Evolutionary conservation across 2,113 vertebrate species (phyloP).

Genomic region (Apistogramma diplotaenia): DNA sequence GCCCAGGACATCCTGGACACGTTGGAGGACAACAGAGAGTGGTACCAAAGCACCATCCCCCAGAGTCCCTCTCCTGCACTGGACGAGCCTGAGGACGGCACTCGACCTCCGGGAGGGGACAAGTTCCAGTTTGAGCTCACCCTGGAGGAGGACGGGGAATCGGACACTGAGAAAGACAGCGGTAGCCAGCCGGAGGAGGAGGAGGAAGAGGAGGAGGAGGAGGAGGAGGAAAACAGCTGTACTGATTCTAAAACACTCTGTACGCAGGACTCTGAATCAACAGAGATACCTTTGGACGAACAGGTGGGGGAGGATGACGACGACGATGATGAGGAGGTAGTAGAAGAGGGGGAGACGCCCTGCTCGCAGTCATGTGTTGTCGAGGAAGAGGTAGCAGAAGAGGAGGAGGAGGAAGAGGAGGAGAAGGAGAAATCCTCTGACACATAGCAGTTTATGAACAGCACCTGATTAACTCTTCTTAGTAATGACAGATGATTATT

Average conservation of each 20-base stretch:
- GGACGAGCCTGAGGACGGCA: slow-evolving; percentile 89
- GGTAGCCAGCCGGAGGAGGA: slow-evolving; percentile 93
- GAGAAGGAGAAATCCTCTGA: slow-evolving; percentile 79
- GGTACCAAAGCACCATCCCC: slow-evolving; percentile 99
- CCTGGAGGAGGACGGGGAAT: slow-evolving; percentile 94
- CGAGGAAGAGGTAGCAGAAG: slow-evolving; percentile 80
- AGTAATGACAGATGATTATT: slow-evolving; percentile 79
- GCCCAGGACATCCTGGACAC: slow-evolving; percentile 98
- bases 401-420: slow-evolving; percentile 76
- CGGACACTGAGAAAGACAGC: slow-evolving; percentile 96
- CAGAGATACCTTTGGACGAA: slow-evolving; percentile 95
- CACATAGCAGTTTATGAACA: slow-evolving; percentile 85
- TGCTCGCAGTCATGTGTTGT: slow-evolving; percentile 76
- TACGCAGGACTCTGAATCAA: slow-evolving; percentile 96
- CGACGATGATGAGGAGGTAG: slow-evolving; percentile 75
- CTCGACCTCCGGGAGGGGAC: slow-evolving; percentile 86
- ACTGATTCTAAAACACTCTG: slow-evolving; percentile 98
- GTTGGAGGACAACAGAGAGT: slow-evolving; percentile 98
- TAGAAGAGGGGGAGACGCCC: slow-evolving; percentile 76
- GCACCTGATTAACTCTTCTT: slow-evolving; percentile 71
- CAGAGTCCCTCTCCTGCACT: slow-evolving; percentile 94
- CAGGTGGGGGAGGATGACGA: slow-evolving; percentile 89
- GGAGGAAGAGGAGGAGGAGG: slow-evolving; percentile 82
- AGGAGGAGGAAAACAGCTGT: slow-evolving; percentile 92
- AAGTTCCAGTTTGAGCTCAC: slow-evolving; percentile 99